Evolutionary conservation across 2,888 invertebrate species (phyloP), one percentile per base, ranked within the genome.

Genomic region (Clitarchus hookeri): DNA sequence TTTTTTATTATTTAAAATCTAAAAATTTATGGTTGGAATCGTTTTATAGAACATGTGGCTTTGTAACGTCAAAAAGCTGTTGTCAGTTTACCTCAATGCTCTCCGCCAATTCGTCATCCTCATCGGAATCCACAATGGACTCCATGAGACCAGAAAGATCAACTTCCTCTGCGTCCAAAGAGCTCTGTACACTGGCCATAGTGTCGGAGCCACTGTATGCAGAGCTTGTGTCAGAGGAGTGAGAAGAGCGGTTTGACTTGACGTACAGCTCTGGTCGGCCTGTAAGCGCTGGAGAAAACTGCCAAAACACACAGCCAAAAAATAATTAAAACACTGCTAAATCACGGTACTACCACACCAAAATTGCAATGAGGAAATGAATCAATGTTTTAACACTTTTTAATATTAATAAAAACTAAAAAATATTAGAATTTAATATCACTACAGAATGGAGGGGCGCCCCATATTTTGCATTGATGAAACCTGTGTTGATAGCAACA

Each of bases 121-220:
- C 98, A 92, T 98, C 98, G 82, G 98, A 98, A 92, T 98, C 98
- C 12, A 98, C 98, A 89, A 97, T 96, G 88, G 98, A 98, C 92
- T 99, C 99, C 1, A 97, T 96, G 88, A 99, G 95, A 84, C 98
- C 99, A 82, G 97, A 97, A 87, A 98, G 94, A 92, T 98, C 98
- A 85, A 97, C 96, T 92, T 98, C 98, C 88, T 95, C 95, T 44
- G 94, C 94, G 90, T 96, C 96, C 87, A 96, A 91, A 88, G 97
- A 97, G 90, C 96, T 96, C 91, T 98, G 98, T 87, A 96, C 96
- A 87, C 97, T 97, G 89, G 97, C 97, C 97, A 98, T 98, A 88
- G 98, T 97, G 93, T 98, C 98, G 89, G 98, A 98, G 88, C 98
- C 98, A 90, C 98, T 98, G 92, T 98, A 98, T 86, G 98, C 98